These are phyloP conservation scores for Austrofundulus limnaeus DNA, from an alignment of 2,113 vertebrate genomes.

Conservation along the genomic window DNA sequence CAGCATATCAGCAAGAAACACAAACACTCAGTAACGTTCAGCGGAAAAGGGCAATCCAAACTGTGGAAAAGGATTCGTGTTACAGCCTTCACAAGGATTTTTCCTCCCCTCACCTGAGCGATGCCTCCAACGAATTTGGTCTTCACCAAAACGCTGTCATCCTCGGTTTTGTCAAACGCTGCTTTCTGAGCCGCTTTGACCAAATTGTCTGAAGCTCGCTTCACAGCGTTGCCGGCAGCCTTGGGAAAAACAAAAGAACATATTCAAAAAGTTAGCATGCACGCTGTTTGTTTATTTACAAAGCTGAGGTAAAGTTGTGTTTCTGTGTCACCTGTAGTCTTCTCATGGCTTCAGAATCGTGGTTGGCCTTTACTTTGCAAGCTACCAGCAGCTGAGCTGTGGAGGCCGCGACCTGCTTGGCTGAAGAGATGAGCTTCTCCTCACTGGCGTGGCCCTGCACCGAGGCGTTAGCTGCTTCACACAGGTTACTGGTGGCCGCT, in stretches of 20 bases:
- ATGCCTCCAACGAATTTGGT: constrained; percentile 98
- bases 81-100: constrained; percentile 9
- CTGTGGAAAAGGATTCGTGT: constrained; percentile 15
- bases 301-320: not conserved
- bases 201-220: constrained; percentile 96
- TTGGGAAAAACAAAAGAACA: constrained; percentile 49
- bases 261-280: constrained; percentile 10
- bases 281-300: not conserved
- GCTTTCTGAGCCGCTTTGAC: constrained; percentile 97
- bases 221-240: constrained; percentile 97
- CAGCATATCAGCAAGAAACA: constrained; percentile 16
- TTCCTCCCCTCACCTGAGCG: constrained; percentile 89
- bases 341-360: constrained; percentile 96
- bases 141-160: constrained; percentile 94
- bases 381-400: constrained; percentile 97
- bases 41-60: constrained; percentile 49
- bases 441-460: constrained; percentile 98
- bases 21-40: constrained; percentile 13
- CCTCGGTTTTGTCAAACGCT: constrained; percentile 92
- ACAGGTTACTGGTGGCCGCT: constrained; percentile 94
- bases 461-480: constrained; percentile 95
- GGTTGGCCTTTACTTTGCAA: constrained; percentile 97
- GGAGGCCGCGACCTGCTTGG: constrained; percentile 97
- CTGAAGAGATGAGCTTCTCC: constrained; percentile 98
- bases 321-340: constrained; percentile 87